Base-by-base conservation (phyloP, 2,113 vertebrate genomes). In the Erpornis zantholeuca region DNA sequence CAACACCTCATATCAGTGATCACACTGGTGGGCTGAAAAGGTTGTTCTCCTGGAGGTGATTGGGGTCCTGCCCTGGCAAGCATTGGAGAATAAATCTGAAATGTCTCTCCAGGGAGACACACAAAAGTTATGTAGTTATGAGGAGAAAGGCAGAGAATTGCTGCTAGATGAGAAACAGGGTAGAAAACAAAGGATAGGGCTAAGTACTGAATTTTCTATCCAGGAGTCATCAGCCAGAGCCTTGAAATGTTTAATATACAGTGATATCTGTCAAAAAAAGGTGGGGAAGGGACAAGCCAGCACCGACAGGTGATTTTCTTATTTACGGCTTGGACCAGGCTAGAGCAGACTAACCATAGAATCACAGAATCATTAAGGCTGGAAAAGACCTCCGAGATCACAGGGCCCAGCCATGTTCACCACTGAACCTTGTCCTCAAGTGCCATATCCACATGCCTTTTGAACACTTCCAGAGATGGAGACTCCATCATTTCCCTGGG, bases 61-160 rank as follows among this genome's bases (percentile, higher is more conserved):
- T 44, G 17, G 9, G 10, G 11, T 65, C 40, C 42, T 88, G n/a
- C 23, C 28, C n/a, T 31, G 21, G 24, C 2, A 1, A 29, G 10
- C 8, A 2, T 0, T 7, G 17, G 28, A 72, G 24, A 56, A 20
- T 33, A 10, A 70, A 52, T 9, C 35, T 78, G 57, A 63, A 69
- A 76, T 9, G 15, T 29, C 49, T 76, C 69, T 76, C 76, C 45
- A 80, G 50, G 61, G 15, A 52, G 12, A 7, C 15, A 10, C 36
- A 27, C 8, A 23, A 40, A 90, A 60, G 4, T 49, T 60, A n/a
- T 0, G 0, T 52, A 11, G 28, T 36, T 21, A 29, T 2, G 5
- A 25, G 19, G 8, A 60, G 12, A 86, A 82, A 73, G 36, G 23
- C 31, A 80, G 23, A 69, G 22, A 70, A 68, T 44, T 49, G 9